Base-by-base conservation (phyloP, 2,797 vertebrate species). In the Tokudaia tokunoshimensis region DNA sequence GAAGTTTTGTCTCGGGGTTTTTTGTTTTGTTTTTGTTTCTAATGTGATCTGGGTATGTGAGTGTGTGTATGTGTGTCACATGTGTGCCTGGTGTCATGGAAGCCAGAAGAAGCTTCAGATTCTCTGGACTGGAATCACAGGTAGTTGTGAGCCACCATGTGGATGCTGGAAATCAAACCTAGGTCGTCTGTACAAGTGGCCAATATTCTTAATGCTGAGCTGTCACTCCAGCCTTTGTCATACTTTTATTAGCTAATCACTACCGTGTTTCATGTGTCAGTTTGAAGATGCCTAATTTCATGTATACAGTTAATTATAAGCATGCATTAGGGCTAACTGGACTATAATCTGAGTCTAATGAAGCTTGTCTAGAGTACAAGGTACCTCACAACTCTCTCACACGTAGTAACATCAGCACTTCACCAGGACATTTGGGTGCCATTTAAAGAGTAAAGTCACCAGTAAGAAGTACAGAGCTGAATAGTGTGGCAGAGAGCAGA, bases 271-370 rank as follows among this genome's bases (percentile, higher is more conserved):
- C 85, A 11, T 57, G 37, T 92, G 22, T 96, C 44, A 76, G 57
- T 89, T 84, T 61, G 80, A 94, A 92, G 84, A 94, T 15, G 89
- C 10, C 41, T 89, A 61, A 67, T 79, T 93, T 76, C 90, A 86
- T 83, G 57, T 61, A 63, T 41, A n/a, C 26, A 76, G 29, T 63
- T 74, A 20, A 37, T 6, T 50, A 50, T 82, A 83, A 50, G 76
- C 81, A 80, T 41, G 29, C 37, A 17, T 91, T 37, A 52, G 10
- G 4, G 55, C 61, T 57, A 61, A 67, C 3, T 37, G 26, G 44
- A 50, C 41, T 87, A 1, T 65, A 65, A 67, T n/a, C 67, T 41
- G 22, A 85, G 29, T 61, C 63, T 72, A 55, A 78, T 19, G 75
- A 37, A 57, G 76, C n/a, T 94, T 82, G 34, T 72, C 5, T 93